phyloP scores from a whole-genome alignment of 2,113 vertebrate species.

The Ceyx margarethae region DNA sequence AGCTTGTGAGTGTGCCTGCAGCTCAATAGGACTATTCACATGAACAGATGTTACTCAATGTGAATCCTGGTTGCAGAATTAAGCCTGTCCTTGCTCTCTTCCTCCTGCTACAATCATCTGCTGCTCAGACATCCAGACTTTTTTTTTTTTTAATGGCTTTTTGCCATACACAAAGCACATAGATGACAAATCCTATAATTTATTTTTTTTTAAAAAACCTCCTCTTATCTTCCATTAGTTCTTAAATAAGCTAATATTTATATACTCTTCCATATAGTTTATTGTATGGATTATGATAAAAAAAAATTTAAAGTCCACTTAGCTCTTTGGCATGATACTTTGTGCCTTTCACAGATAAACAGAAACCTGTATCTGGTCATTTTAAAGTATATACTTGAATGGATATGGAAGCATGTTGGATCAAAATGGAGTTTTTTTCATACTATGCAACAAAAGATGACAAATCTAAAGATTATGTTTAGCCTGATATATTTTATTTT shows the following conservation, averaged over 20 bases:
- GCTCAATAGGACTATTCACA: conserved; percentile 60
- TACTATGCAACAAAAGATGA: background rate
- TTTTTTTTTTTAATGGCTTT: background rate
- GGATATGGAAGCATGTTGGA: background rate
- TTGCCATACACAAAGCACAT: background rate
- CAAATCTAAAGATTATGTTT: background rate
- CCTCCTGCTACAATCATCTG: conserved; percentile 58
- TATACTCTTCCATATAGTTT: background rate
- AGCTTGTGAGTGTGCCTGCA: background rate
- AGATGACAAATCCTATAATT: background rate
- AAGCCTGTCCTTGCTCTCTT: conserved; percentile 51
- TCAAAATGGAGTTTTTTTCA: background rate
- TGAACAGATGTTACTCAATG: conserved; percentile 59
- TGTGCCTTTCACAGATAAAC: background rate
- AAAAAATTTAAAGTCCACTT: background rate
- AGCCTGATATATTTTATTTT: background rate
- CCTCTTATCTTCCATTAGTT: background rate
- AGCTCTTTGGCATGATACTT: background rate
- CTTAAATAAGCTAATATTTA: background rate
- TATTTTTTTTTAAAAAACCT: background rate
- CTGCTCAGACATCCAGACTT: conserved; percentile 33
- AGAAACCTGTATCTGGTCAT: background rate
- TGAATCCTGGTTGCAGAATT: conserved; percentile 40
- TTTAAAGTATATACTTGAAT: background rate
- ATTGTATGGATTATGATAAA: background rate